Base-by-base conservation (phyloP, 1,140 invertebrate genomes). In the Lepidurus apus region DNA sequence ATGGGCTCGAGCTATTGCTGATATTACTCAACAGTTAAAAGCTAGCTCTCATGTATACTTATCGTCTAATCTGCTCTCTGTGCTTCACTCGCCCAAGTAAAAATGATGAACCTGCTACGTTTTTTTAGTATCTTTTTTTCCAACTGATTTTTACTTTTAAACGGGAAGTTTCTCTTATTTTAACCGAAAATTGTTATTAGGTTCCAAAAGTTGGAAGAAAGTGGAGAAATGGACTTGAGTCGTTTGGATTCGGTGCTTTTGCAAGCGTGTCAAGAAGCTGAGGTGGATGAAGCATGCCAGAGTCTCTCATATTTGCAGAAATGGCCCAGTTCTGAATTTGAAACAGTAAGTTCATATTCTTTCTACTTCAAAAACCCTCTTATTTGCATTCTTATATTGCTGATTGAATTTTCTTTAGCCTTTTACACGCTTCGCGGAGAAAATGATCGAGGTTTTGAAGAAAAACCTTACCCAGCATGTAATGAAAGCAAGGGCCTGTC, bases 181-280 rank as follows among this genome's bases (percentile, higher is more conserved):
- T 65, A 13, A n/a, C 21, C 3, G 21, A 7, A 17, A 11, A 7
- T 65, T n/a, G 5, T 17, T 17, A 13, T 21, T 17, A n/a, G 53
- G 45, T 47, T 11, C 10, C 53, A 65, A 21, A 65, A n/a, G 13
- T 65, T 65, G 53, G 21, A 65, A 21, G 17, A 13, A 7, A 65
- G 8, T 65, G 53, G 53, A n/a, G 53, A 65, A 65, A 65, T 65
- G 53, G 53, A 65, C 53, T 65, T 65, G 53, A 65, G 53, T 65
- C 53, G 53, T 21, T 1, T 65, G 17, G 53, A 65, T 17, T 65
- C 53, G 17, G 53, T 65, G 53, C 53, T 65, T 13, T 65, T 65
- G 53, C 53, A 21, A 65, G 53, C 53, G 4, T 65, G 53, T 65
- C 53, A 65, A 65, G 53, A 65, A 65, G 53, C 21, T 9, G 53